A percentile compares a stretch with the other conserved stretches of the same genome.
These are phyloP conservation scores for Andrena marginata DNA, from an alignment of 2,888 invertebrate species.

Conservation along the genomic window DNA sequence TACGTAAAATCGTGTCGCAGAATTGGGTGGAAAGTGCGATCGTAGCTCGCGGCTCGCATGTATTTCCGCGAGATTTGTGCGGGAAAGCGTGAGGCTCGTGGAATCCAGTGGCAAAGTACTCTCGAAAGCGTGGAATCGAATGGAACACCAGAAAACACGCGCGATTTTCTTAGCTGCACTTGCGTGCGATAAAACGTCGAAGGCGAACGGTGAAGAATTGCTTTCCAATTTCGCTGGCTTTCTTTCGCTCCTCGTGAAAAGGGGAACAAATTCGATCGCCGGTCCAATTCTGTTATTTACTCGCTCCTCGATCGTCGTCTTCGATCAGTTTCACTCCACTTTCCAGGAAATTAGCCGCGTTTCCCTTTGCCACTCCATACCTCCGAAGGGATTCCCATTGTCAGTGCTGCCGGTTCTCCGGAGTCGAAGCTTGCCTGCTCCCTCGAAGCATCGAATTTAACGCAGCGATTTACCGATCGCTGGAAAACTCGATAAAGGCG, in stretches of 20 bases:
- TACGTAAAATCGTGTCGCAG: too few species aligned
- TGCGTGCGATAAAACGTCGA: constrained; percentile 11
- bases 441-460: constrained; percentile 38
- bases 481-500: not conserved
- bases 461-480: constrained; percentile 7
- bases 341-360: constrained; percentile 52
- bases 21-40: too few species aligned
- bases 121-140: constrained; percentile 1
- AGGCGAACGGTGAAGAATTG: constrained; percentile 33
- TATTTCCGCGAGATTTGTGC: not conserved
- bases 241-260: constrained; percentile 16
- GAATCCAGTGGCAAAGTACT: not conserved
- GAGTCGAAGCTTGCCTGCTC: constrained; percentile 11
- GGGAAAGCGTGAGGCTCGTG: not conserved
- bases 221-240: constrained; percentile 41
- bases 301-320: constrained; percentile 48
- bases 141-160: constrained; percentile 16
- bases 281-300: constrained; percentile 56
- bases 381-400: constrained; percentile 41
- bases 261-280: constrained; percentile 54
- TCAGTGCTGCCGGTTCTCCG: not conserved
- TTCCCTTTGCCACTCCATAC: constrained; percentile 39
- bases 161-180: constrained; percentile 1
- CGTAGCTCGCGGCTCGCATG: too few species aligned
- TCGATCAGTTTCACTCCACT: constrained; percentile 56